A percentile compares a stretch with the other conserved stretches of the same genome.
These are phyloP conservation scores for Columbina picui DNA, from an alignment of 2,113 vertebrate species.

Conservation along the genomic window DNA sequence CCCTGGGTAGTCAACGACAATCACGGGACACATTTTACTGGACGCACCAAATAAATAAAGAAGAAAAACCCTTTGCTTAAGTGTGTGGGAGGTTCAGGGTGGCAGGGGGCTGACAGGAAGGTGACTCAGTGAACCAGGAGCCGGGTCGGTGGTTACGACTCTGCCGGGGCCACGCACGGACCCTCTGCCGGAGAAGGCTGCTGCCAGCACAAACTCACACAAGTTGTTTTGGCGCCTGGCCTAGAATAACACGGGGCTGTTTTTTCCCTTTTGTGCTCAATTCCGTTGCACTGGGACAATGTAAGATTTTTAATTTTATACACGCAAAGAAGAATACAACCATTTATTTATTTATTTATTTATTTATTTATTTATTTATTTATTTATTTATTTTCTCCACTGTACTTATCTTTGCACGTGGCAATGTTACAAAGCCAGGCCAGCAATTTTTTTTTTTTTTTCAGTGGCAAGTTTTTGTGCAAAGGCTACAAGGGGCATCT, in stretches of 20 bases:
- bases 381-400: background rate
- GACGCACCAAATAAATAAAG: background rate
- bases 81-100: background rate
- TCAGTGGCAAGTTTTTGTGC: background rate
- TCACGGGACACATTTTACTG: background rate
- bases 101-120: background rate
- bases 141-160: background rate
- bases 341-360: background rate
- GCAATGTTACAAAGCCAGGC: background rate
- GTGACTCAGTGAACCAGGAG: background rate
- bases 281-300: background rate
- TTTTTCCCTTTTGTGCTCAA: slow-evolving; percentile 57
- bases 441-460: slow-evolving; percentile 27
- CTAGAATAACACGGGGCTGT: slow-evolving; percentile 52
- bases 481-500: background rate
- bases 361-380: too few relatives aligned
- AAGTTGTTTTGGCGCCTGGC: slow-evolving; percentile 27
- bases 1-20: background rate
- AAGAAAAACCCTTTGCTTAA: background rate
- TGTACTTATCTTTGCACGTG: background rate
- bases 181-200: background rate
- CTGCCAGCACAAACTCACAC: slow-evolving; percentile 54
- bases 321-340: background rate
- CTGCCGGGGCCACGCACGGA: background rate
- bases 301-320: slow-evolving; percentile 46